These are phyloP conservation scores for Balearica regulorum DNA, from an alignment of 2,797 vertebrate species.

Conservation along the genomic window DNA sequence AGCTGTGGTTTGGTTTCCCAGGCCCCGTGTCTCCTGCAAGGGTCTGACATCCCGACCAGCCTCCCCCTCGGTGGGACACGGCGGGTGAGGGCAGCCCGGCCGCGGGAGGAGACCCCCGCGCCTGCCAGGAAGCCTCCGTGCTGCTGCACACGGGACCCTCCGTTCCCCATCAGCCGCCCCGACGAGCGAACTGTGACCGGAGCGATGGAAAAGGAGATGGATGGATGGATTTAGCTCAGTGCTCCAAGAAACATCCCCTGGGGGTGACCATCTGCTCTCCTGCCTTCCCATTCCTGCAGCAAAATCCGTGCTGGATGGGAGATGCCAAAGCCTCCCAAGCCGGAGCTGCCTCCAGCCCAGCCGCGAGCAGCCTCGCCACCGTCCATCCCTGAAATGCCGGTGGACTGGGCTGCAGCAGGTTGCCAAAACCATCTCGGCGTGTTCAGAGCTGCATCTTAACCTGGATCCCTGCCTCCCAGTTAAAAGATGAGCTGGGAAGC, in stretches of 20 bases:
- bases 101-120: accelerated
- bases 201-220: neutral
- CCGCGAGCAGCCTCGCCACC: neutral
- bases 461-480: neutral
- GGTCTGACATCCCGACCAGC: neutral
- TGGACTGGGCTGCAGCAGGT: neutral
- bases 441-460: neutral
- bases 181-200: accelerated
- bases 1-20: neutral
- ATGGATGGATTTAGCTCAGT: neutral
- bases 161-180: neutral
- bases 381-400: neutral
- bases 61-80: neutral
- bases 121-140: accelerated
- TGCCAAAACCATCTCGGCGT: neutral
- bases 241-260: neutral
- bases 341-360: neutral
- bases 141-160: neutral
- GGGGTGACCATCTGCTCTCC: neutral
- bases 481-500: no score
- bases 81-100: neutral
- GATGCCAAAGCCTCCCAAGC: neutral
- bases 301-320: neutral
- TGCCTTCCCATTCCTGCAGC: neutral
- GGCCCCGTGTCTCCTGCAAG: accelerated